A percentile compares a stretch with the other conserved stretches of the same genome.
Evolutionary conservation across 1,140 invertebrate species (phyloP).

Genomic region (Carposina sasakii): DNA sequence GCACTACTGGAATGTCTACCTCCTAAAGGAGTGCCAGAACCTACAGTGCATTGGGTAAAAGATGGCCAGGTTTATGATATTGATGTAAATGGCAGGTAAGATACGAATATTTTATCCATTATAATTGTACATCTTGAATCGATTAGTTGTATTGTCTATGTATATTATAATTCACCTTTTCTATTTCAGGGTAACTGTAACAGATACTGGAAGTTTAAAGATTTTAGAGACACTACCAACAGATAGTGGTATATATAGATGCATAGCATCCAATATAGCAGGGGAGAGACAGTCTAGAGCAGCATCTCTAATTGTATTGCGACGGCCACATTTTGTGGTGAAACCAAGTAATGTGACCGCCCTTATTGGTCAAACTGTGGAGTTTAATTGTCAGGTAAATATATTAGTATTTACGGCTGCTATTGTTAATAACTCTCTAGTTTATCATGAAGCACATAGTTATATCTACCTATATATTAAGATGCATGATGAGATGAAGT

Average conservation of each 20-base stretch:
- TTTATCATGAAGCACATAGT: no score
- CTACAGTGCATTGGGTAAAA: slow-evolving; percentile 86
- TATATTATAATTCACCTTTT: no score
- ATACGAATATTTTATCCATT: neutral
- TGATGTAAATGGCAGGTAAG: slow-evolving; percentile 71
- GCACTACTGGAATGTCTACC: slow-evolving; percentile 88
- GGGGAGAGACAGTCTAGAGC: slow-evolving; percentile 84
- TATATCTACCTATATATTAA: no score
- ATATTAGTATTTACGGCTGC: neutral
- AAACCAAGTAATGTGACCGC: slow-evolving; percentile 64
- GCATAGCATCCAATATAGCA: slow-evolving; percentile 89
- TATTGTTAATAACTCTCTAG: neutral
- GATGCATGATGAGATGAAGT: no score
- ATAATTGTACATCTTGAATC: neutral
- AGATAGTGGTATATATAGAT: slow-evolving; percentile 90
- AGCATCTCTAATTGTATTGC: slow-evolving; percentile 84
- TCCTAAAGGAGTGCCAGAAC: slow-evolving; percentile 88
- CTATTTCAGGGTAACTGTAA: slow-evolving; percentile 65
- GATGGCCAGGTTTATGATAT: slow-evolving; percentile 84
- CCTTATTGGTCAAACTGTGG: slow-evolving; percentile 65
- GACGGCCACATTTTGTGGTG: slow-evolving; percentile 67
- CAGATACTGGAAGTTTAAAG: slow-evolving; percentile 87
- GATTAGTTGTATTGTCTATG: slow-evolving; percentile 1
- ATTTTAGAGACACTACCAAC: slow-evolving; percentile 86
- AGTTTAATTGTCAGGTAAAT: slow-evolving; percentile 69